Evolutionary conservation across 2,888 invertebrate genomes (phyloP).

Genomic region (Pheosia gnoma): DNA sequence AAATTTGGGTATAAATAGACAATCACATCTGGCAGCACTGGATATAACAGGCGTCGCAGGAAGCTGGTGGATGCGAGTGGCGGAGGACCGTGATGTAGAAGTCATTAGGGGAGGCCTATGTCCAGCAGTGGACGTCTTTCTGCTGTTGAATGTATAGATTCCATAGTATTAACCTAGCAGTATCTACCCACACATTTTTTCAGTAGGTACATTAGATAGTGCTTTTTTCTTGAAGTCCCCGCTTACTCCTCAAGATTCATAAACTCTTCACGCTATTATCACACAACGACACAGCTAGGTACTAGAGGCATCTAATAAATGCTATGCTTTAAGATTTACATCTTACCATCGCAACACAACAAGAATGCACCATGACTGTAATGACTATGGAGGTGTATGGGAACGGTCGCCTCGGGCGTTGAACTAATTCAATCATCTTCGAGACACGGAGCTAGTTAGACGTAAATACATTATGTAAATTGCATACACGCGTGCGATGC

Average conservation of each 20-base stretch:
- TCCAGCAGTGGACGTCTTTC: too few species aligned
- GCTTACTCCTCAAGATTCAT: neutral
- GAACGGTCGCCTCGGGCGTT: conserved; percentile 22
- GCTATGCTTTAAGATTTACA: neutral
- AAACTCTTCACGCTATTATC: conserved; percentile 1
- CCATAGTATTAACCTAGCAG: too few species aligned
- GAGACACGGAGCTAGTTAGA: conserved; percentile 21
- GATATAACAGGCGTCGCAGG: too few species aligned
- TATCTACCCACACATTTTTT: too few species aligned
- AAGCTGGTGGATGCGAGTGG: too few species aligned
- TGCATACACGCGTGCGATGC: conserved; percentile 10
- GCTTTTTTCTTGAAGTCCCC: neutral
- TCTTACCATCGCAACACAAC: too few species aligned
- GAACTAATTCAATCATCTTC: conserved; percentile 38
- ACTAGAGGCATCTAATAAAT: neutral
- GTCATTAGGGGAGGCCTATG: too few species aligned
- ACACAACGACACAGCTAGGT: neutral
- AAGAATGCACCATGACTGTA: neutral
- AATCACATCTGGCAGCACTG: too few species aligned
- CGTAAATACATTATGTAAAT: conserved; percentile 24
- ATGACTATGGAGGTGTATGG: neutral
- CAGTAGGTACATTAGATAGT: too few species aligned
- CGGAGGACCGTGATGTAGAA: too few species aligned
- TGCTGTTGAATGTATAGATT: too few species aligned
- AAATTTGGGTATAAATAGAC: too few species aligned